phyloP scores from a whole-genome alignment of 2,113 vertebrate species.

The Paradoxurus hermaphroditus region DNA sequence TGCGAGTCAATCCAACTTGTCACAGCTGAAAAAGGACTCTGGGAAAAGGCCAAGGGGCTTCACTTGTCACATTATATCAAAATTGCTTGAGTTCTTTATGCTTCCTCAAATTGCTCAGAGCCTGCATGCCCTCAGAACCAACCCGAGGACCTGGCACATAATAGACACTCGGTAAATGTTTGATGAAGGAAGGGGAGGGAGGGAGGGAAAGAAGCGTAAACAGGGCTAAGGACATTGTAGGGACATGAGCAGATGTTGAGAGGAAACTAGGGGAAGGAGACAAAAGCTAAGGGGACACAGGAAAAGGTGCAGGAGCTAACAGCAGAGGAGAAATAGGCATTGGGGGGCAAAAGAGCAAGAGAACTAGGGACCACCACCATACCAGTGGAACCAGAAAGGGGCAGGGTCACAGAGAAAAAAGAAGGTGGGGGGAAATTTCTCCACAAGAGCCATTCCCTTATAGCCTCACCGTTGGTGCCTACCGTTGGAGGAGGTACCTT shows the following conservation, averaged over 20 bases:
- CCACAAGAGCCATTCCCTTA: not conserved
- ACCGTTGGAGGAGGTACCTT: not conserved
- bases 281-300: not conserved
- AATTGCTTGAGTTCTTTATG: not conserved
- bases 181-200: not conserved
- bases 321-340: not conserved
- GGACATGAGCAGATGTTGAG: not conserved
- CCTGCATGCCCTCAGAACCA: not conserved
- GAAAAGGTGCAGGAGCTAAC: not conserved
- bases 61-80: too few species aligned
- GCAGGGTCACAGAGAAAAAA: not conserved
- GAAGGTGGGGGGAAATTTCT: not conserved
- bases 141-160: not conserved
- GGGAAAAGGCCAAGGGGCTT: not conserved
- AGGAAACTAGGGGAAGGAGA: not conserved
- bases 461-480: not conserved
- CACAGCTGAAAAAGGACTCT: not conserved
- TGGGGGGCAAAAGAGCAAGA: not conserved
- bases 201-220: not conserved
- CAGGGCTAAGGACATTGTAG: not conserved
- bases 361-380: not conserved
- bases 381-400: not conserved
- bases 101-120: not conserved
- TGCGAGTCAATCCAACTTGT: not conserved
- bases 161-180: not conserved